These are phyloP conservation scores for Diglossa cyanea DNA, from an alignment of 2,797 vertebrate species.

Conservation along the genomic window DNA sequence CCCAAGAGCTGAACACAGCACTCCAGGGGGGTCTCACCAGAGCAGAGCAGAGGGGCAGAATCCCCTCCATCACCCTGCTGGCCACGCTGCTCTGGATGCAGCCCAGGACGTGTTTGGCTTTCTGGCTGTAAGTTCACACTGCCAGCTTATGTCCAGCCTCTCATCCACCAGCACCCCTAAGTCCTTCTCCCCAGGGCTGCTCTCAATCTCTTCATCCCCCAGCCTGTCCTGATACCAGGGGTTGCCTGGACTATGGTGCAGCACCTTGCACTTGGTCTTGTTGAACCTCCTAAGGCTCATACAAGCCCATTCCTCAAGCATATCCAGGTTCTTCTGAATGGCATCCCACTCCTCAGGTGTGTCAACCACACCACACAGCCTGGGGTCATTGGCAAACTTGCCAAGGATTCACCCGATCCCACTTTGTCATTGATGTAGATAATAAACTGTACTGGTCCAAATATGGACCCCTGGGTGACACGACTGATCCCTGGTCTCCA, in stretches of 20 bases:
- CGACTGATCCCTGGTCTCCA: background rate
- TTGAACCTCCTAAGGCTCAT: background rate
- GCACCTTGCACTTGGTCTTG: background rate
- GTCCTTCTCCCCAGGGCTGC: background rate
- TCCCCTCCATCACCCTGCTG: background rate
- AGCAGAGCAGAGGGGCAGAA: background rate
- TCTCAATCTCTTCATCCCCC: background rate
- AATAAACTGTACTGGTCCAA: background rate
- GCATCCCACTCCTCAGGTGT: background rate
- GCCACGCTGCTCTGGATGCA: fast-evolving
- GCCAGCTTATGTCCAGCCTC: background rate
- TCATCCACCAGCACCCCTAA: background rate
- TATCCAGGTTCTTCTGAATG: background rate
- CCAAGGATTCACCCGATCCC: fast-evolving
- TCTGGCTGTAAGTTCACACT: background rate
- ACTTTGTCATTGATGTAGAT: background rate
- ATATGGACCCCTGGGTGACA: background rate
- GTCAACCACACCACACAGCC: background rate
- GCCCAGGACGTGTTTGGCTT: background rate
- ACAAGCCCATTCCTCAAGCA: background rate
- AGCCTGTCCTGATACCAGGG: too few species aligned
- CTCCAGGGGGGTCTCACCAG: background rate
- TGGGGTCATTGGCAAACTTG: background rate
- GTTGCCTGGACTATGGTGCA: background rate
- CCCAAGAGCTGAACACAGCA: background rate